Evolutionary conservation across 2,113 vertebrate genomes (phyloP).

Genomic region (Columbina picui): DNA sequence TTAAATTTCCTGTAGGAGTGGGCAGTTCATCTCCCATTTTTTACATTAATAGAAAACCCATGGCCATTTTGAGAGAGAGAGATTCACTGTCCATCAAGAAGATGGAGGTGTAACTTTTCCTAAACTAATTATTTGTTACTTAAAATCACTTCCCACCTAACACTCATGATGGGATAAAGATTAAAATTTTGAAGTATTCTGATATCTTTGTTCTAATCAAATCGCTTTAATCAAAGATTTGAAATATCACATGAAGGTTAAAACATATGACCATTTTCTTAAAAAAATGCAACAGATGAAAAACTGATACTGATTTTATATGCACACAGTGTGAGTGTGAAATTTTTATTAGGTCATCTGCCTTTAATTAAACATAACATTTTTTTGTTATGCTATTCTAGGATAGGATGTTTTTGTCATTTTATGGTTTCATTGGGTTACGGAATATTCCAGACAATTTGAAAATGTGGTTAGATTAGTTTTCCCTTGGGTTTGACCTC

Average conservation of each 20-base stretch:
- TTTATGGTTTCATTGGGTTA: slow-evolving; percentile 56
- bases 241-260: background rate
- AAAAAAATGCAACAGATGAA: background rate
- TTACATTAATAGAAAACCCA: background rate
- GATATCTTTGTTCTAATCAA: background rate
- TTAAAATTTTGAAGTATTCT: background rate
- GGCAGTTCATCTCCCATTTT: background rate
- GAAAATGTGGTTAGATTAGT: slow-evolving; percentile 60
- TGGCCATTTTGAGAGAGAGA: background rate
- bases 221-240: background rate
- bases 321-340: background rate
- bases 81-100: background rate
- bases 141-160: background rate
- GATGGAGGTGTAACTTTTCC: background rate
- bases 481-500: slow-evolving; percentile 56
- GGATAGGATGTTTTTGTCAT: slow-evolving; percentile 63
- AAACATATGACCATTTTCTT: background rate
- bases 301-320: background rate
- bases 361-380: slow-evolving; percentile 36
- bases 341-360: slow-evolving; percentile 45
- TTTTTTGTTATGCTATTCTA: slow-evolving; percentile 54
- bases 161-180: background rate
- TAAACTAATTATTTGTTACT: background rate
- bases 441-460: slow-evolving; percentile 51
- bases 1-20: background rate